Percentiles rank a stretch among this genome's conserved stretches.
These are phyloP conservation scores for Rhimphoctona megacephalus DNA, from an alignment of 2,888 invertebrate genomes.

Conservation along the genomic window DNA sequence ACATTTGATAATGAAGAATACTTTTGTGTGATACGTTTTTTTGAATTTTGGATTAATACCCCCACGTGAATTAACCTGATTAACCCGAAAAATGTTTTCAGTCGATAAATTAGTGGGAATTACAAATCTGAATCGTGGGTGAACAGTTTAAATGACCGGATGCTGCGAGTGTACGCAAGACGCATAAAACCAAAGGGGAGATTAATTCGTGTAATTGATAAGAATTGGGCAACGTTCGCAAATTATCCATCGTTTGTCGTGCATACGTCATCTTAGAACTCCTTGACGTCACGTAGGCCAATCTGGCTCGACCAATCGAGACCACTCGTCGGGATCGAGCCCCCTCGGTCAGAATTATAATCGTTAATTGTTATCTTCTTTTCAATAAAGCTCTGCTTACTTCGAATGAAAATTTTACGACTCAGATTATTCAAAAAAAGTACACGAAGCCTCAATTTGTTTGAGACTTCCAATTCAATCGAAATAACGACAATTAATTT, in stretches of 20 bases:
- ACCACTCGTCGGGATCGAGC: constrained; percentile 25
- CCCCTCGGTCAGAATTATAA: not conserved
- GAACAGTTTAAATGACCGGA: not conserved
- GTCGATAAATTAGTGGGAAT: constrained; percentile 7
- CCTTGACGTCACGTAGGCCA: constrained; percentile 35
- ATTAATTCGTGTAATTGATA: constrained; percentile 40
- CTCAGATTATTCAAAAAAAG: not conserved
- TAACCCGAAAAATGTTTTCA: not conserved
- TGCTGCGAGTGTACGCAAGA: not conserved
- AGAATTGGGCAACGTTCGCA: constrained; percentile 37
- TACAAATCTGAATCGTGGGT: not conserved
- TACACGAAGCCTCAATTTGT: not conserved
- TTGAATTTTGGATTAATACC: not conserved
- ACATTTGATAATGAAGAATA: not conserved
- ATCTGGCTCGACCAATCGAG: constrained; percentile 32
- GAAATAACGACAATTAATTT: not conserved
- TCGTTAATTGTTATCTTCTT: not conserved
- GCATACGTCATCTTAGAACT: not conserved
- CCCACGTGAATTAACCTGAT: not conserved
- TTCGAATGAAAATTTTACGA: not conserved
- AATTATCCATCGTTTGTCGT: constrained; percentile 16
- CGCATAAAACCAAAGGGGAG: constrained; percentile 17
- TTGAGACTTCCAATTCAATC: not conserved
- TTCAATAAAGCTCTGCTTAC: not conserved
- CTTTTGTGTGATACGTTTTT: not conserved